Percentiles rank a stretch among this genome's conserved stretches.
These are phyloP conservation scores for Stictonetta naevosa DNA, from an alignment of 2,113 vertebrate genomes.

Conservation along the genomic window DNA sequence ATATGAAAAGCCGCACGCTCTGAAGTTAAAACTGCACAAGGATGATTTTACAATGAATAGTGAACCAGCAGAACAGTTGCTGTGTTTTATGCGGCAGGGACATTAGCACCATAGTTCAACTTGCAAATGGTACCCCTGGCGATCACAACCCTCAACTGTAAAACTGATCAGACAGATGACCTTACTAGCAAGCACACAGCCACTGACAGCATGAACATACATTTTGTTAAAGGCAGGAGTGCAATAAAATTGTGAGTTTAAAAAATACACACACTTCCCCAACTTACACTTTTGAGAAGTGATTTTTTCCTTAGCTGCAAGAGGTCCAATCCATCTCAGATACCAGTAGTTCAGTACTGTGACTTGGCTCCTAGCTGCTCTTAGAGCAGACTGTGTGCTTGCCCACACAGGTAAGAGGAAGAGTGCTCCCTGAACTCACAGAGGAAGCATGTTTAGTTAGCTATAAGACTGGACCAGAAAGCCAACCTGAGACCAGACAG, in stretches of 20 bases:
- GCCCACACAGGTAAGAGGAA: background rate
- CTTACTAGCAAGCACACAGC: background rate
- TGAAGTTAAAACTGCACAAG: background rate
- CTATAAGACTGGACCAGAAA: background rate
- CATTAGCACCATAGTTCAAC: background rate
- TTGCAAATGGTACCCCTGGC: accelerated
- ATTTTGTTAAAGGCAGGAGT: background rate
- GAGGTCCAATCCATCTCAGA: background rate
- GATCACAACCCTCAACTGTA: background rate
- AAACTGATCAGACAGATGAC: background rate
- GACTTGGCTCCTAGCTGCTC: background rate
- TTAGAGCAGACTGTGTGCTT: accelerated
- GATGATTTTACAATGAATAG: accelerated
- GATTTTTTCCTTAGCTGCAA: background rate
- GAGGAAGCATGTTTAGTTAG: background rate
- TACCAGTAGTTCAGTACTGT: accelerated
- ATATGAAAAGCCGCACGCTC: background rate
- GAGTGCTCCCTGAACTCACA: too few species aligned
- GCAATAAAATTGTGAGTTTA: accelerated
- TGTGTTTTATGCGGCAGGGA: background rate
- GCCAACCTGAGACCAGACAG: background rate
- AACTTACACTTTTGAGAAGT: background rate
- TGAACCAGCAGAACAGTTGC: accelerated
- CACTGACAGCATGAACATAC: accelerated
- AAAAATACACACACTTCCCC: background rate